Evolutionary conservation across 92 coral and sea anemone species (phyloP).

Genomic region (Porites rus): DNA sequence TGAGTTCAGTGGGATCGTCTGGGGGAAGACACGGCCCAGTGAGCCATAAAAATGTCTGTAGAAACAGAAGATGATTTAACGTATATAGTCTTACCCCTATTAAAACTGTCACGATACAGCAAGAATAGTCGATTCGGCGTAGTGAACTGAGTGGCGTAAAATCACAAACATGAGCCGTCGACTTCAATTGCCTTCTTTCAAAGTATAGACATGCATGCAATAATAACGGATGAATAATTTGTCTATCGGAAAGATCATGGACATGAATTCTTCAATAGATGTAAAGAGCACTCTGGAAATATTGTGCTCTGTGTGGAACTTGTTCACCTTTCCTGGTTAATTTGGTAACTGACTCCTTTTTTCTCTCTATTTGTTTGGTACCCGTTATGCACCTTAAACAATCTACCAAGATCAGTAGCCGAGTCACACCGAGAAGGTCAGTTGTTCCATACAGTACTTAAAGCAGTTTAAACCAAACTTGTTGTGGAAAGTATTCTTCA

Average conservation of each 20-base stretch:
- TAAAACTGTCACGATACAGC: neutral
- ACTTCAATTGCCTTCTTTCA: neutral
- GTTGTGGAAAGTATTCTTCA: no score
- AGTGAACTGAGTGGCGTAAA: neutral
- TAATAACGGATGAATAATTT: neutral
- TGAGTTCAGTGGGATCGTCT: neutral
- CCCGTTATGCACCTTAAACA: constrained; percentile 35
- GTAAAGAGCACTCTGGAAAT: neutral
- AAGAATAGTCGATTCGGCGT: neutral
- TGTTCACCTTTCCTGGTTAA: neutral
- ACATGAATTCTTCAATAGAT: constrained; percentile 13
- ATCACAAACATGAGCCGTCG: neutral
- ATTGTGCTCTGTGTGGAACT: neutral
- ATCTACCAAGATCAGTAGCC: neutral
- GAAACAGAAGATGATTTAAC: constrained; percentile 33
- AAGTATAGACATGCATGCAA: neutral
- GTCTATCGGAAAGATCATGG: neutral
- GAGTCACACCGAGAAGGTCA: no score
- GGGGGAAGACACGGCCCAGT: neutral
- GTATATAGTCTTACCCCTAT: neutral
- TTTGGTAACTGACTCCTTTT: constrained; percentile 11
- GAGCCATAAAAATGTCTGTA: neutral
- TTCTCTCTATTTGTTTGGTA: constrained; percentile 18
- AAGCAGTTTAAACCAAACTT: no score
- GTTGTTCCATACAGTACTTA: no score